Evolutionary conservation across 1,140 invertebrate genomes (phyloP).

Genomic region (Drosophila nigromelanica): DNA sequence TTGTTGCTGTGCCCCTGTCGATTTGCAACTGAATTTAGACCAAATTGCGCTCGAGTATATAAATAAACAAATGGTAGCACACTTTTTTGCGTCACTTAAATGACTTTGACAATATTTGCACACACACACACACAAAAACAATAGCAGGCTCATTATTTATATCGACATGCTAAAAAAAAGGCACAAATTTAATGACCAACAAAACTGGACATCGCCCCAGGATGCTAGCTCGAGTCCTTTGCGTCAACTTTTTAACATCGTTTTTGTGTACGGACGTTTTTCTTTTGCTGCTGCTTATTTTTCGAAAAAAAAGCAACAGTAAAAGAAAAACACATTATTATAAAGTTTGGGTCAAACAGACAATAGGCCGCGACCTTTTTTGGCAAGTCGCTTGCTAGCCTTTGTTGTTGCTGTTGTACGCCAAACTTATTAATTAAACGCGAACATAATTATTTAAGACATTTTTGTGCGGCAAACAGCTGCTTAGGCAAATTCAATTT

Average conservation of each 20-base stretch:
- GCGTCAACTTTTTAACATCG: constrained; percentile 33
- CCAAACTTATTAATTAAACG: constrained; percentile 79
- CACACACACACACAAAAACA: constrained; percentile 4
- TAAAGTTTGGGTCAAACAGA: constrained; percentile 62
- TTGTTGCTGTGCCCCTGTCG: constrained; percentile 1
- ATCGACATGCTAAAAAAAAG: constrained; percentile 52
- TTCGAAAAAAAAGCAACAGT: not conserved
- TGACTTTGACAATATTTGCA: constrained; percentile 28
- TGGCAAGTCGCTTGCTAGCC: not conserved
- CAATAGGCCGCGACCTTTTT: constrained; percentile 58
- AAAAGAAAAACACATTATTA: constrained; percentile 53
- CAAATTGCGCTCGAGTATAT: constrained; percentile 6
- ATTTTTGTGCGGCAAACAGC: constrained; percentile 32
- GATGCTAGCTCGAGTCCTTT: constrained; percentile 26
- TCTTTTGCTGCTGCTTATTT: not conserved
- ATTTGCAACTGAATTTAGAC: not conserved
- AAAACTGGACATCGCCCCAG: constrained; percentile 59
- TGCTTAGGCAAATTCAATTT: constrained; percentile 64
- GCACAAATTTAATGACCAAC: constrained; percentile 68
- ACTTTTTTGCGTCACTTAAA: constrained; percentile 15
- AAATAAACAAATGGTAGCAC: constrained; percentile 18
- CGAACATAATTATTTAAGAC: constrained; percentile 65
- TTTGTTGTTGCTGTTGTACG: constrained; percentile 32
- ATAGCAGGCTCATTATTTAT: constrained; percentile 68
- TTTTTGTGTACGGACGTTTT: constrained; percentile 31